Conservation (phyloP, 2,113 vertebrate genomes). For the Tragelaphus buxtoni region DNA sequence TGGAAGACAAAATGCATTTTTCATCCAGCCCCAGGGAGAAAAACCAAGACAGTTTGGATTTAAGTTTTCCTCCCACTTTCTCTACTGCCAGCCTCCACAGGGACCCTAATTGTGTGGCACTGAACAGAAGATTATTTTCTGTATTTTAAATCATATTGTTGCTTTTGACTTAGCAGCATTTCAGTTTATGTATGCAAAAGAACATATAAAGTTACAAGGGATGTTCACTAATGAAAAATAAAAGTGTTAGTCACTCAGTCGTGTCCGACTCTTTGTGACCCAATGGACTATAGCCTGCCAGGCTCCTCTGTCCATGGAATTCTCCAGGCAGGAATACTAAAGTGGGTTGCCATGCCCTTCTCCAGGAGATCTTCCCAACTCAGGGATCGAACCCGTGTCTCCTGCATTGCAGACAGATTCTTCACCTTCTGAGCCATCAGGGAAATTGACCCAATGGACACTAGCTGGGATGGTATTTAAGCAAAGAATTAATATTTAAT, state of each 20-base stretch:
- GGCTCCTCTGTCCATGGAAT: not conserved
- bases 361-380: not conserved
- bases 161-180: not conserved
- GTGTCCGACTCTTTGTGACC: not conserved
- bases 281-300: not conserved
- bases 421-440: not conserved
- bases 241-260: not conserved
- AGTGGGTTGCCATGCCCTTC: not conserved
- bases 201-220: not conserved
- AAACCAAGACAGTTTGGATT: not conserved
- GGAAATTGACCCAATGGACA: not conserved
- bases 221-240: not conserved
- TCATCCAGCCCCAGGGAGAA: not conserved
- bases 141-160: not conserved
- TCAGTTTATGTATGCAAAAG: not conserved
- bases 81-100: not conserved
- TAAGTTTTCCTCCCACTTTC: not conserved
- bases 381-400: not conserved
- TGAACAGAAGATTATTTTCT: constrained; percentile 10
- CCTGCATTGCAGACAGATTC: not conserved
- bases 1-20: constrained; percentile 47
- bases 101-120: not conserved
- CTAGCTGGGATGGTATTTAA: not conserved
- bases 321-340: not conserved
- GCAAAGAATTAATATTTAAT: not conserved